Base-by-base conservation (phyloP, 2,888 invertebrate genomes). In the Sinhomidia bicolor region DNA sequence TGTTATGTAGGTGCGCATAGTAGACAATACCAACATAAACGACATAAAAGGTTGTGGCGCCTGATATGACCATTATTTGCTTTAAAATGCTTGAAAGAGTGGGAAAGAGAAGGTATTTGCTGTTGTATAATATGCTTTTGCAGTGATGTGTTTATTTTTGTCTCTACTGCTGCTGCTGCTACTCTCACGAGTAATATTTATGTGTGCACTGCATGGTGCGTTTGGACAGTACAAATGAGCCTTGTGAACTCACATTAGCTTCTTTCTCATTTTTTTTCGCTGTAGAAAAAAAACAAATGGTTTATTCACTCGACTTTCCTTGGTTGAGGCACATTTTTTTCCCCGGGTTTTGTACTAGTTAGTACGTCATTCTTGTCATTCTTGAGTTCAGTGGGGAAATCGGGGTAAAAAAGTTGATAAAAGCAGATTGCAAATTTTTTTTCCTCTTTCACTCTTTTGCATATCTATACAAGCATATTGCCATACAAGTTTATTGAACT, bases 341-440 rank as follows among this genome's bases (percentile, higher is more conserved):
- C n/a, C n/a, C n/a, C n/a, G n/a, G n/a, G n/a, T n/a, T n/a, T n/a
- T n/a, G n/a, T n/a, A 6, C 29, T 32, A 32, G 65, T 65, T 32
- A 32, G 32, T 65, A n/a, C 20, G 32, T 65, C 65, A 65, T 65
- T 65, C 32, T 65, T 32, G 32, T 29, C 32, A 65, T 65, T 65
- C 14, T 65, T 65, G 65, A 17, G 14, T 26, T 60, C 2, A 60
- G 60, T 60, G 26, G 26, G 12, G 23, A 60, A 60, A 60, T 60
- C 60, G 26, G 23, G 54, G 2, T 14, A 54, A 12, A 44, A 44
- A 44, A 12, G 44, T 44, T 9, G 44, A 44, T 44, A 9, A 44
- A 9, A 44, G 44, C 1, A 44, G 1, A 44, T n/a, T n/a, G n/a
- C n/a, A n/a, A n/a, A n/a, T n/a, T n/a, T n/a, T n/a, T n/a, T n/a